Base-by-base conservation (phyloP, 2,797 vertebrate genomes). In the Spondyliosoma cantharus region DNA sequence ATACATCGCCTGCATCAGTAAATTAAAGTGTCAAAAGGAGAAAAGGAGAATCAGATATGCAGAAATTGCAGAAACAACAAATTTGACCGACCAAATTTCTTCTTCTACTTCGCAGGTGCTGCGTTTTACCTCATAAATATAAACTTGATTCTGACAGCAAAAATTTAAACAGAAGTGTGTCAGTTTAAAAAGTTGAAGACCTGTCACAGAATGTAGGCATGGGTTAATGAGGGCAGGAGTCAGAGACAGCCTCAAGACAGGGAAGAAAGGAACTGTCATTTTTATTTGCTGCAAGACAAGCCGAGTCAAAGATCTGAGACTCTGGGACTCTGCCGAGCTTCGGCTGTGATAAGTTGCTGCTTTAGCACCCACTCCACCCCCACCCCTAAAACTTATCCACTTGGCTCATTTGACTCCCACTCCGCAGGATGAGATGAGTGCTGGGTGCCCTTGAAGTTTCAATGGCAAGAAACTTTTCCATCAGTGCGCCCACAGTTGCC, bases 251-350 rank as follows among this genome's bases (percentile, higher is more conserved):
- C 86, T 56, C 45, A 42, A 90, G 88, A 87, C 76, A 78, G 5
- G 48, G 17, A 73, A 62, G 49, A 65, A 71, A 83, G 48, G 12
- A 80, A 17, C 75, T 81, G 84, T 85, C 83, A 84, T 70, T 32
- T 32, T 32, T 32, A 1, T 32, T 68, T 24, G 58, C 81, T 62
- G 70, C 7, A 11, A 85, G 83, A 90, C 60, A 74, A 79, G 80
- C 69, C 0, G 16, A 83, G 80, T 86, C 80, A 79, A 84, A 92
- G 80, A 91, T 92, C 85, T 86, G 71, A 90, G 84, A 59, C 73
- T 90, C 83, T 76, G 68, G 90, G 83, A 67, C 80, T 77, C 54
- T 1, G 48, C 67, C 17, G 68, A 83, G 85, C 77, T 75, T 76
- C 43, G 1, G 43, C 82, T 86, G 81, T 86, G 67, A 89, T 89